A percentile compares a stretch with the other conserved stretches of the same genome.
Evolutionary conservation across 1,140 invertebrate species (phyloP).

Genomic region (Lethrus apterus): DNA sequence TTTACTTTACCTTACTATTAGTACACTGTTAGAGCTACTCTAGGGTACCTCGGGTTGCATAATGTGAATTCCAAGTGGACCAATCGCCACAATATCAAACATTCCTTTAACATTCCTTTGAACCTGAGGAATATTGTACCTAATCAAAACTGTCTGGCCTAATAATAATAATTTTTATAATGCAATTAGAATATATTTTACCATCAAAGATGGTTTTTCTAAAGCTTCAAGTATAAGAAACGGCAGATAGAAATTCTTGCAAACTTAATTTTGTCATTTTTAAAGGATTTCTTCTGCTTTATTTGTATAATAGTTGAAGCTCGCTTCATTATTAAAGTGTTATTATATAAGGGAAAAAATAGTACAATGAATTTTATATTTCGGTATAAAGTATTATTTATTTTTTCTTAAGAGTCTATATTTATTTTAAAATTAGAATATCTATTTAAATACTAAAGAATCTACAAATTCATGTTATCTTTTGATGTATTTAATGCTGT

Average conservation of each 20-base stretch:
- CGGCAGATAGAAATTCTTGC: conserved; percentile 10
- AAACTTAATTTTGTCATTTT: conserved; percentile 17
- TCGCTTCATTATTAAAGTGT: conserved; percentile 13
- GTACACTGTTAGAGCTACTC: conserved; percentile 6
- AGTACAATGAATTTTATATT: conserved; percentile 31
- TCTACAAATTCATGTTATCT: conserved; percentile 9
- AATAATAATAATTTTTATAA: conserved; percentile 30
- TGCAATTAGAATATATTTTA: conserved; percentile 10
- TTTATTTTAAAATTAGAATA: conserved; percentile 12
- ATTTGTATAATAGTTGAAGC: conserved; percentile 14
- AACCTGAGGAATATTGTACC: conserved; percentile 29
- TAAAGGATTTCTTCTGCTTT: conserved; percentile 15
- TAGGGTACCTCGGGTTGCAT: background rate
- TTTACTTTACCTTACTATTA: conserved; percentile 28
- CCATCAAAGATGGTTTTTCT: conserved; percentile 12
- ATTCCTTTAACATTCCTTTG: conserved; percentile 32
- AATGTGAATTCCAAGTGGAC: conserved; percentile 26
- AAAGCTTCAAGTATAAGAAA: conserved; percentile 7
- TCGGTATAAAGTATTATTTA: conserved; percentile 18
- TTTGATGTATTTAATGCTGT: background rate
- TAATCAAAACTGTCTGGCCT: conserved; percentile 32
- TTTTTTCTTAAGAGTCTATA: conserved; percentile 12
- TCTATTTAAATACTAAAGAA: background rate
- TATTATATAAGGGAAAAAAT: conserved; percentile 12
- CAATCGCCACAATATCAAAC: conserved; percentile 31